Evolutionary conservation across 2,888 invertebrate genomes (phyloP), one percentile per base, ranked within the genome.

Genomic region (Oeneis ivallda): DNA sequence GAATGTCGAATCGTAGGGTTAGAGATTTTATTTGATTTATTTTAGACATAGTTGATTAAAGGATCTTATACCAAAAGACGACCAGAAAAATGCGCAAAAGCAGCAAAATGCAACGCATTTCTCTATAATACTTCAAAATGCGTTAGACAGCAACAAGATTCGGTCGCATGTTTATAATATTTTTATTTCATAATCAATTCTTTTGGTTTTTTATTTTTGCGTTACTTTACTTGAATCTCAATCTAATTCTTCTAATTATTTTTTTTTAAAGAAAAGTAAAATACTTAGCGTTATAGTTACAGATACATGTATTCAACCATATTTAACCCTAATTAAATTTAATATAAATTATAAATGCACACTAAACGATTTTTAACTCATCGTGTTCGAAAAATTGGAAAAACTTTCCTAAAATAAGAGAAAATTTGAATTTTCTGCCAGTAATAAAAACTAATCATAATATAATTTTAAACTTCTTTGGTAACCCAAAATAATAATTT

Each of bases 1-100:
- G 65, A 65, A 65, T 65, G 65, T 65, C 65, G 37, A 41, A n/a
- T 26, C 32, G n/a, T 47, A 61, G 41, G 49, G 61, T 53, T 15
- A 47, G 47, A 43, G 43, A 37, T 9, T 37, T 34, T 34, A 34
- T n/a, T n/a, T n/a, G n/a, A n/a, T n/a, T n/a, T n/a, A n/a, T n/a
- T n/a, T n/a, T n/a, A n/a, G n/a, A 26, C 3, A 26, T 26, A 26
- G 5, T 2, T 4, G 26, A 26, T 5, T 4, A 5, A 26, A 0
- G 1, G 26, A 1, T 1, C 26, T 26, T 26, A 26, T 26, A 26
- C 26, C 26, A 26, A 26, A 4, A 26, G 26, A 26, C 26, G 26
- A 26, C 26, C 26, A 2, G 26, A 2, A 26, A 26, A 26, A 26
- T 26, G 26, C 26, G 26, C 26, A 26, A 26, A n/a, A 26, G 26